A percentile compares a stretch with the other conserved stretches of the same genome.
Conservation (phyloP, 2,797 vertebrate genomes). For the Enteromius fasciolatus region DNA sequence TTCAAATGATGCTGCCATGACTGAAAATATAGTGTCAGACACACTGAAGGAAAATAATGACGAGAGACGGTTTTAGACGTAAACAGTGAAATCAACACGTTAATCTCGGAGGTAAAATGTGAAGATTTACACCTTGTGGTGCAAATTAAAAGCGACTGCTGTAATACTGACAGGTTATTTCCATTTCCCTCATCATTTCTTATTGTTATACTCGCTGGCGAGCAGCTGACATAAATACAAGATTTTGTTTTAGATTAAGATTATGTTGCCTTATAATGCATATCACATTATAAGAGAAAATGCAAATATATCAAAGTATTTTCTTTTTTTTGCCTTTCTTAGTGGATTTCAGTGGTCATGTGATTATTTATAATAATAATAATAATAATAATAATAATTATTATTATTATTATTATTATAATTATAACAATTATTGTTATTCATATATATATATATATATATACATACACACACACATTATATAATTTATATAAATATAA, state of each 20-base stretch:
- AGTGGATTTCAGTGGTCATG: too few species aligned
- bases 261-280: not conserved
- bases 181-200: not conserved
- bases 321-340: not conserved
- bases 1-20: not conserved
- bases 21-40: not conserved
- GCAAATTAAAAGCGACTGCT: slow-evolving; percentile 17
- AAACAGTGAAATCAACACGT: slow-evolving; percentile 37
- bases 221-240: not conserved
- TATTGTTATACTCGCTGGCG: not conserved
- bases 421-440: too few species aligned
- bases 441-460: too few species aligned
- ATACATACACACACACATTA: too few species aligned
- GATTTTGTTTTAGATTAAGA: not conserved
- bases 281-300: not conserved
- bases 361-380: too few species aligned
- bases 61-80: not conserved
- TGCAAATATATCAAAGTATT: not conserved
- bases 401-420: too few species aligned
- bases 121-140: slow-evolving; percentile 23
- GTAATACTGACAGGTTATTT: not conserved
- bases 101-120: slow-evolving; percentile 29
- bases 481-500: too few species aligned
- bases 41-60: not conserved
- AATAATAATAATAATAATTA: too few species aligned